A percentile compares a stretch with the other conserved stretches of the same genome.
Conservation (phyloP, 2,888 invertebrate species). For the Barypeithes pellucidus region DNA sequence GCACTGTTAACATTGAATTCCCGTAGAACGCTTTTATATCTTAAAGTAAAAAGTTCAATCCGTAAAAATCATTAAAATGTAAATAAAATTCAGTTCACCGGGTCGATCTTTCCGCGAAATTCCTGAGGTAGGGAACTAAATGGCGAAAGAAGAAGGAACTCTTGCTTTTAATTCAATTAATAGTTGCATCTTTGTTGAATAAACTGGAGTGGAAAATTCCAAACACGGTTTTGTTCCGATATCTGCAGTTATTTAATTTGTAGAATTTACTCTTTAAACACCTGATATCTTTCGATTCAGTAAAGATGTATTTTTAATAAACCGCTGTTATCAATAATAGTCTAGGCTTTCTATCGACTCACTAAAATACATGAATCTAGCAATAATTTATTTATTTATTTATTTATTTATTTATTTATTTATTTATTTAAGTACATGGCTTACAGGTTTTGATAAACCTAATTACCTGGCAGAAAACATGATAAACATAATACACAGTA, state of each 20-base stretch:
- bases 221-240: not conserved
- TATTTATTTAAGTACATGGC: too few species aligned
- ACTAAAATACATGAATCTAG: too few species aligned
- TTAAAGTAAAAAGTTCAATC: not conserved
- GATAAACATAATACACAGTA: too few species aligned
- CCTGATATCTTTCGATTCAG: not conserved
- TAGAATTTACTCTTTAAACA: not conserved
- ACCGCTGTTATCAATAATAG: too few species aligned
- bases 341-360: too few species aligned
- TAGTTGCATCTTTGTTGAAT: slow-evolving; percentile 3
- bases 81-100: not conserved
- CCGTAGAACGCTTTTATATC: not conserved
- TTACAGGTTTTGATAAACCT: too few species aligned
- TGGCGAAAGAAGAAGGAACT: not conserved
- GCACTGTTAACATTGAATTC: too few species aligned
- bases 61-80: not conserved
- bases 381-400: too few species aligned
- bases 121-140: not conserved
- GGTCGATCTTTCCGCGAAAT: not conserved
- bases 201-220: not conserved
- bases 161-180: slow-evolving; percentile 29
- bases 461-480: too few species aligned
- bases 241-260: slow-evolving; percentile 15
- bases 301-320: not conserved
- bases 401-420: too few species aligned